Conservation (phyloP, 2,113 vertebrate species). For the Cryptomyrus ogoouensis region DNA sequence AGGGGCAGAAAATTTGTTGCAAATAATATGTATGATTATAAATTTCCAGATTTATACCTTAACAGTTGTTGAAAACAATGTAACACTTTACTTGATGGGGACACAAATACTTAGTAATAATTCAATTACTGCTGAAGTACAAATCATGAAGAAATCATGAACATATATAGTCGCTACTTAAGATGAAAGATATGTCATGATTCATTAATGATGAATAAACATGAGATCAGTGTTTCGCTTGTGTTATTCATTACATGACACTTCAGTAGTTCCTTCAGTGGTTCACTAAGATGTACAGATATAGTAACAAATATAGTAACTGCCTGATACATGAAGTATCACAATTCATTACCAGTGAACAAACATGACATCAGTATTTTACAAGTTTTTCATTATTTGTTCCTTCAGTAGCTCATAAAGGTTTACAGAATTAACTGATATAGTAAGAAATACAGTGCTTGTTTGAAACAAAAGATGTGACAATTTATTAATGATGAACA, state of each 20-base stretch:
- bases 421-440: neutral
- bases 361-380: neutral
- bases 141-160: neutral
- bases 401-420: neutral
- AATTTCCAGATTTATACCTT: neutral
- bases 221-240: neutral
- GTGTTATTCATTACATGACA: neutral
- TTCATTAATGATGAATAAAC: neutral
- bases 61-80: neutral
- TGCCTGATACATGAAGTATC: neutral
- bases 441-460: neutral
- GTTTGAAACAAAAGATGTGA: neutral
- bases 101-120: neutral
- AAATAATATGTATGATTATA: neutral
- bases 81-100: neutral
- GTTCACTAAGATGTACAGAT: neutral
- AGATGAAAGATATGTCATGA: neutral
- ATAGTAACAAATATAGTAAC: neutral
- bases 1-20: neutral
- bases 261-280: neutral
- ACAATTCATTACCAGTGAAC: too few relatives aligned
- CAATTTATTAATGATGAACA: neutral
- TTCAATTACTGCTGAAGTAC: neutral
- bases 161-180: neutral
- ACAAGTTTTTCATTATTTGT: neutral